phyloP scores from a whole-genome alignment of 2,113 vertebrate species.

The Rhodinocichla rosea region DNA sequence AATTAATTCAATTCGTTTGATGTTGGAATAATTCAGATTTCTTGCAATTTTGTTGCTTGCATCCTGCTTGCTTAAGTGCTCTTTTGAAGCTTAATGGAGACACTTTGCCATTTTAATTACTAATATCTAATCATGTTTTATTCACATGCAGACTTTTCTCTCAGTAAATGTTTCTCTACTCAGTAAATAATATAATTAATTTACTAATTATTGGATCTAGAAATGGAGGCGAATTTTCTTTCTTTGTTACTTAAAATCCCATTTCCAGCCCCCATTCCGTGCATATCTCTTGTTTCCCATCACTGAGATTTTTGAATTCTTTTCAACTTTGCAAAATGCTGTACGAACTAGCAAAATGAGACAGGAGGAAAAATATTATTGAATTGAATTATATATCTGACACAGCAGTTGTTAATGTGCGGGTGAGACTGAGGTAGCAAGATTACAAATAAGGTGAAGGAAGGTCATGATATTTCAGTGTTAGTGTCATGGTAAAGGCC shows the following conservation, averaged over 20 bases:
- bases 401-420: background rate
- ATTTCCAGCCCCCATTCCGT: background rate
- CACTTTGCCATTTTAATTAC: slow-evolving; percentile 23
- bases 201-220: background rate
- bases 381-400: background rate
- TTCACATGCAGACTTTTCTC: background rate
- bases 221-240: background rate
- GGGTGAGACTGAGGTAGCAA: background rate
- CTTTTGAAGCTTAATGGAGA: slow-evolving; percentile 18
- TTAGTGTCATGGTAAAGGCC: background rate
- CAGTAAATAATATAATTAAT: slow-evolving; percentile 10
- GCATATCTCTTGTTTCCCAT: background rate
- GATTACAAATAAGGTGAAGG: background rate
- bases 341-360: background rate
- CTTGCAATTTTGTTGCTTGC: slow-evolving; percentile 9
- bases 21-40: background rate
- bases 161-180: background rate
- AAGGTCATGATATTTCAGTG: background rate
- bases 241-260: background rate
- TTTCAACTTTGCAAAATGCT: background rate
- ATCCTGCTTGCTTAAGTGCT: slow-evolving; percentile 13
- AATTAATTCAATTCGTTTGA: background rate
- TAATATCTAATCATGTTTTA: slow-evolving; percentile 4
- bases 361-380: background rate
- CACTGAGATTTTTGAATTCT: background rate